Conservation (phyloP, 2,888 invertebrate genomes). For the Philhelius pedissequus region DNA sequence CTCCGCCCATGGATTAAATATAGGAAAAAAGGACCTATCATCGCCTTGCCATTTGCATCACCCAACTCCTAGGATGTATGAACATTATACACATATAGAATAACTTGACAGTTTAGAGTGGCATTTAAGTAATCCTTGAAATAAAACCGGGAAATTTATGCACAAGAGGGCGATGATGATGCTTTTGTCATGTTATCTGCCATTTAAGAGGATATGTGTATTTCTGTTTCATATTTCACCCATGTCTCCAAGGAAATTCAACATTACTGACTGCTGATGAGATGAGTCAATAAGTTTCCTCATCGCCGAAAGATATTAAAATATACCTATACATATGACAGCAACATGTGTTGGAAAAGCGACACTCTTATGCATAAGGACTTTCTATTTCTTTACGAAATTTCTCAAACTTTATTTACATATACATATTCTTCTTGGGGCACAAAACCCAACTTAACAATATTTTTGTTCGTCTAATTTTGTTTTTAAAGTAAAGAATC, state of each 20-base stretch:
- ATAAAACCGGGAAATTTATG: constrained; percentile 35
- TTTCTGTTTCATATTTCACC: not conserved
- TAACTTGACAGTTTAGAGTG: constrained; percentile 59
- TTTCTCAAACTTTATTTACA: not conserved
- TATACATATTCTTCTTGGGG: not conserved
- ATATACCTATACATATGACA: not conserved
- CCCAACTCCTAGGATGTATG: not conserved
- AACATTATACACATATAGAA: not conserved
- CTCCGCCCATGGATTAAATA: not conserved
- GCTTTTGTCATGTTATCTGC: constrained; percentile 64
- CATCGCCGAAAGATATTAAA: constrained; percentile 42
- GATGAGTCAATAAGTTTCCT: constrained; percentile 62
- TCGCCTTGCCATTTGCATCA: not conserved
- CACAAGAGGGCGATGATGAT: constrained; percentile 53
- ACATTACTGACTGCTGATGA: constrained; percentile 1
- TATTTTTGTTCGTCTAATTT: constrained; percentile 52
- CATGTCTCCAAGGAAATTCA: constrained; percentile 21
- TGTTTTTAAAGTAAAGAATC: constrained; percentile 24
- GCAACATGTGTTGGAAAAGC: not conserved
- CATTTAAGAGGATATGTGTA: constrained; percentile 40
- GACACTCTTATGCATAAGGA: not conserved
- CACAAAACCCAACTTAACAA: constrained; percentile 23
- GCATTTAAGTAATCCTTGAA: constrained; percentile 62
- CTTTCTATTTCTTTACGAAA: not conserved
- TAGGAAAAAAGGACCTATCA: not conserved